A percentile compares a stretch with the other conserved stretches of the same genome.
Evolutionary conservation across 2,797 vertebrate species (phyloP).

Genomic region (Tamandua tetradactyla): DNA sequence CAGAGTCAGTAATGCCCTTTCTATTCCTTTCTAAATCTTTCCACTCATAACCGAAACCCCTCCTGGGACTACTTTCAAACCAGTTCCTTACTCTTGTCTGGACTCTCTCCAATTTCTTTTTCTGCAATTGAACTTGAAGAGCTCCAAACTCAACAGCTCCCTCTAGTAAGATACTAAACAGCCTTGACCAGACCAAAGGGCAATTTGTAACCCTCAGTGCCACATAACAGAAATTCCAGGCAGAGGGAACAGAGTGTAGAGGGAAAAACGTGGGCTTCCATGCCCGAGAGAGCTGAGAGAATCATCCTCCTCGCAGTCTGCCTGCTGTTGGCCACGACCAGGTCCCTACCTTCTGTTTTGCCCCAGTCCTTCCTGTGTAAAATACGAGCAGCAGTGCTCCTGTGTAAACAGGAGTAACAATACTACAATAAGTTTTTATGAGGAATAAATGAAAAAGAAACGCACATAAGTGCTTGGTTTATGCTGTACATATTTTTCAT

Average conservation of each 20-base stretch:
- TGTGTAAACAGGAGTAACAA: background rate
- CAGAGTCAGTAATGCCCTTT: slow-evolving; percentile 14
- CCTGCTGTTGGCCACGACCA: too few relatives aligned
- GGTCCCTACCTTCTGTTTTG: background rate
- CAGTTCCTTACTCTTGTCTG: slow-evolving; percentile 6
- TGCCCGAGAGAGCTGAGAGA: background rate
- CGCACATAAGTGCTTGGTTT: background rate
- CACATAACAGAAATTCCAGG: background rate
- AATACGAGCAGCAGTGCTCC: too few relatives aligned
- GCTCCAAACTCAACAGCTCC: background rate
- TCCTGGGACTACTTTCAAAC: slow-evolving; percentile 7
- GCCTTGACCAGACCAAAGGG: background rate
- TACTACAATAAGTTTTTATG: background rate
- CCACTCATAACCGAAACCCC: background rate
- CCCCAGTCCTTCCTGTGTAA: background rate
- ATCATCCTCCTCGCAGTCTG: background rate
- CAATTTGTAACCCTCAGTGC: background rate
- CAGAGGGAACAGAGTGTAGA: background rate
- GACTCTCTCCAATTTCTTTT: background rate
- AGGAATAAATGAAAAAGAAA: background rate
- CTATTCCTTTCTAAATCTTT: slow-evolving; percentile 41
- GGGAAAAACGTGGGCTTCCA: background rate
- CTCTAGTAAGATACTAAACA: slow-evolving; percentile 19
- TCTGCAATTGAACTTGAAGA: background rate
- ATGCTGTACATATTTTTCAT: background rate